Evolutionary conservation across 1,140 invertebrate species (phyloP).

Genomic region (Panagrolaimus sp.): DNA sequence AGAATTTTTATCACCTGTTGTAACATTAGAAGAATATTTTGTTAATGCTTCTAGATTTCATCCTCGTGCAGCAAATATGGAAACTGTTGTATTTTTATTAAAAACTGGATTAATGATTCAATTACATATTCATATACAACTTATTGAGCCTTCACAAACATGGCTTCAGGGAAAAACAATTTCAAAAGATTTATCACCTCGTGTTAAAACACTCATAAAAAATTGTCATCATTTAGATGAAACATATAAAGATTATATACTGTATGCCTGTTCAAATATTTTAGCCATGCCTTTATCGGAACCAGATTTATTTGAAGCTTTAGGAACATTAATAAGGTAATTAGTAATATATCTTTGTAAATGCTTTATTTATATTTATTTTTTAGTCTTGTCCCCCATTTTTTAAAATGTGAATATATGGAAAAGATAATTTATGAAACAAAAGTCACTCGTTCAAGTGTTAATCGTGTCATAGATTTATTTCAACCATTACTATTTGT

Average conservation of each 20-base stretch:
- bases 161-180: not conserved
- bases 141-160: not conserved
- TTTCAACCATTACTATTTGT: not conserved
- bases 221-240: not conserved
- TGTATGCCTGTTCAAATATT: not conserved
- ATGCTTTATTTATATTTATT: not conserved
- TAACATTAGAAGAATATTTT: not conserved
- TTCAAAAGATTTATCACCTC: not conserved
- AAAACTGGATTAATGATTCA: slow-evolving; percentile 5
- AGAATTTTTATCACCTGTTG: not conserved
- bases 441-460: not conserved
- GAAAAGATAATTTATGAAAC: slow-evolving; percentile 11
- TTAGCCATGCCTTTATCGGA: not conserved
- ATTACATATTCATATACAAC: not conserved
- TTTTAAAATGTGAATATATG: not conserved
- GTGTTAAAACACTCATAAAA: not conserved
- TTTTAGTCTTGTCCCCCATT: not conserved
- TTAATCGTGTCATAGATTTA: not conserved
- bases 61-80: slow-evolving; percentile 7
- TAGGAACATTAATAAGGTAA: not conserved
- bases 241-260: not conserved
- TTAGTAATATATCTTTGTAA: not conserved
- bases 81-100: not conserved
- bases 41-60: not conserved
- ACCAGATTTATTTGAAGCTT: not conserved